Conservation (phyloP, 2,113 vertebrate species). For the Stomatorhinus ivindoensis region DNA sequence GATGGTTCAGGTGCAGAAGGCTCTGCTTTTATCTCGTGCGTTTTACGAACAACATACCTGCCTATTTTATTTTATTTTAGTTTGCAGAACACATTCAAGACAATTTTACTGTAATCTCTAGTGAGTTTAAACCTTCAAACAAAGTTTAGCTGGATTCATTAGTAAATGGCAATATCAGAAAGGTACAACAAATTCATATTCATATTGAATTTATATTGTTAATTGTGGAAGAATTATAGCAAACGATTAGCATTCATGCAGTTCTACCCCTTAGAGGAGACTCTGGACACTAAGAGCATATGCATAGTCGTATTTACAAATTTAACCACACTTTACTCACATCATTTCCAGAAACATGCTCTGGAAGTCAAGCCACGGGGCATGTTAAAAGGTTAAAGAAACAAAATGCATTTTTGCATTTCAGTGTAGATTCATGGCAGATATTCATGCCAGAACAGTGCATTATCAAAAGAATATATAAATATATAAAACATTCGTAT, state of each 20-base stretch:
- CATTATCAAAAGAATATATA: constrained; percentile 31
- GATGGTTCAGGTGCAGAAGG: not conserved
- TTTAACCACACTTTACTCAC: not conserved
- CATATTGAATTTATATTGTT: not conserved
- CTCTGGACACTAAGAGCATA: not conserved
- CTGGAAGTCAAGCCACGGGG: not conserved
- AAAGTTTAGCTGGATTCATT: not conserved
- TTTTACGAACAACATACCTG: not conserved
- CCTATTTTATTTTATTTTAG: not conserved
- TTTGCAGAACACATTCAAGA: not conserved
- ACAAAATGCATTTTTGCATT: constrained; percentile 21
- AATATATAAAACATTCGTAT: constrained; percentile 21
- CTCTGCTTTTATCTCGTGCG: not conserved
- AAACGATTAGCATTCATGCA: not conserved
- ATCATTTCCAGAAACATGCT: not conserved
- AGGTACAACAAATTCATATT: not conserved
- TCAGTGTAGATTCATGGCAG: constrained; percentile 27
- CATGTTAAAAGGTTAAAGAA: constrained; percentile 28
- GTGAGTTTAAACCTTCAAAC: not conserved
- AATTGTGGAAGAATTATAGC: not conserved
- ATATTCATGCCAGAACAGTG: constrained; percentile 14
- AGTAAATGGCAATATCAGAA: not conserved
- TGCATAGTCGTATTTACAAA: not conserved
- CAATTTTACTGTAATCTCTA: not conserved
- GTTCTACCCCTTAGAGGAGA: not conserved